These are phyloP conservation scores for Atta cephalotes DNA, from an alignment of 1,140 invertebrate genomes.

Conservation along the genomic window DNA sequence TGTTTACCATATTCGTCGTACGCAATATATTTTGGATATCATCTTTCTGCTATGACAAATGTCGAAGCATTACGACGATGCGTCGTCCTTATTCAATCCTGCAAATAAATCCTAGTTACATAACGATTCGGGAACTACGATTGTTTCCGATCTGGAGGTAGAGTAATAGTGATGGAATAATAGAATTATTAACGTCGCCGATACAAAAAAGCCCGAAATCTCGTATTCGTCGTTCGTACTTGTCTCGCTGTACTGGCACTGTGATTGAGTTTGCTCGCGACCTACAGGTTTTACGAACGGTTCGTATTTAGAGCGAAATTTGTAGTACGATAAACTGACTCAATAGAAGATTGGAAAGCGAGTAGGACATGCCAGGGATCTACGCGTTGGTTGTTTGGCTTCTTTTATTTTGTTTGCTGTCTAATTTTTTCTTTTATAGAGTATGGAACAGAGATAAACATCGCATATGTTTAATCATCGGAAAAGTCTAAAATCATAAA, in stretches of 20 bases:
- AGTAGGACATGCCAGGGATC: slow-evolving; percentile 20
- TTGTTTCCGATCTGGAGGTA: neutral
- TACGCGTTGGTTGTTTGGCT: neutral
- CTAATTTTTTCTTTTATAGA: slow-evolving; percentile 6
- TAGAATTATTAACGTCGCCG: slow-evolving; percentile 33
- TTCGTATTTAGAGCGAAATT: slow-evolving; percentile 42
- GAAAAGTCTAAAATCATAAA: neutral
- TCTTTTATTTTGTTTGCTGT: neutral
- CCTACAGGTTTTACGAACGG: slow-evolving; percentile 19
- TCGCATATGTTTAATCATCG: neutral
- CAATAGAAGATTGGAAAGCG: slow-evolving; percentile 31
- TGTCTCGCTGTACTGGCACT: neutral
- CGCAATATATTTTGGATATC: neutral
- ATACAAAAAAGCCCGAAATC: slow-evolving; percentile 20
- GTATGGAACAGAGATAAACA: neutral
- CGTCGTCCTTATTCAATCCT: neutral
- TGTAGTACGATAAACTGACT: slow-evolving; percentile 44
- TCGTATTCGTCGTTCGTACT: slow-evolving; percentile 44
- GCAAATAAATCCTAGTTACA: slow-evolving; percentile 12
- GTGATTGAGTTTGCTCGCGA: slow-evolving; percentile 15
- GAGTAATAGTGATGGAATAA: slow-evolving; percentile 17
- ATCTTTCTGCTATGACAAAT: neutral
- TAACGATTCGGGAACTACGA: slow-evolving; percentile 13
- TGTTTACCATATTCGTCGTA: neutral
- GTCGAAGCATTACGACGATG: neutral